Evolutionary conservation across 2,888 invertebrate species (phyloP).

Genomic region (Antitype chi): DNA sequence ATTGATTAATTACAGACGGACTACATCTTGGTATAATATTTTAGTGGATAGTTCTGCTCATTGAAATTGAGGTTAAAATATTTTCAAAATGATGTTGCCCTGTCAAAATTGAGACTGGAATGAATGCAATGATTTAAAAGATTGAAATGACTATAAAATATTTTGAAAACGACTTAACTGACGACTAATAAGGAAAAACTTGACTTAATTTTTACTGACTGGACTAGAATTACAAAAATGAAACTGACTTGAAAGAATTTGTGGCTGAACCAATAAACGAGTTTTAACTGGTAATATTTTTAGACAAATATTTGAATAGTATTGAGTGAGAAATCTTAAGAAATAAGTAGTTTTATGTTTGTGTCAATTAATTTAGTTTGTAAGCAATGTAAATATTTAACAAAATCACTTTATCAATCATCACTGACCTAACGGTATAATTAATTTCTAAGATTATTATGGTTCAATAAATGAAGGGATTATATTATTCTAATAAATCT

Average conservation of each 20-base stretch:
- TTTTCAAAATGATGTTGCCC: background rate
- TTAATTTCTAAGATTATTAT: background rate
- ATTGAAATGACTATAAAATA: background rate
- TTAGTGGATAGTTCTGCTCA: background rate
- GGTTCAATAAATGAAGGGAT: background rate
- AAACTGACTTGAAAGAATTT: conserved; percentile 1
- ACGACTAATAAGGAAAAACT: background rate
- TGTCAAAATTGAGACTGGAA: conserved; percentile 1
- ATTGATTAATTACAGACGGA: background rate
- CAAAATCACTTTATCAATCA: conserved; percentile 9
- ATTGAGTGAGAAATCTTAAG: background rate
- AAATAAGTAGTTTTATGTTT: conserved; percentile 1
- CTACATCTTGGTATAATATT: background rate
- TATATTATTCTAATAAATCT: conserved; percentile 16
- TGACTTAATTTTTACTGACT: conserved; percentile 4
- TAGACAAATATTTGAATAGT: background rate
- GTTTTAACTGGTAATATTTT: background rate
- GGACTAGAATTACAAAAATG: conserved; percentile 4
- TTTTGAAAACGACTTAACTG: background rate
- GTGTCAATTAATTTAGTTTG: conserved; percentile 14
- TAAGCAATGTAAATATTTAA: conserved; percentile 47
- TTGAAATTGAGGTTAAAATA: background rate
- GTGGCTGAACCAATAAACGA: background rate
- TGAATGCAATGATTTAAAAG: background rate
- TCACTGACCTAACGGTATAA: conserved; percentile 10